Evolutionary conservation across 2,113 vertebrate genomes (phyloP).

Genomic region (Gallinago media): DNA sequence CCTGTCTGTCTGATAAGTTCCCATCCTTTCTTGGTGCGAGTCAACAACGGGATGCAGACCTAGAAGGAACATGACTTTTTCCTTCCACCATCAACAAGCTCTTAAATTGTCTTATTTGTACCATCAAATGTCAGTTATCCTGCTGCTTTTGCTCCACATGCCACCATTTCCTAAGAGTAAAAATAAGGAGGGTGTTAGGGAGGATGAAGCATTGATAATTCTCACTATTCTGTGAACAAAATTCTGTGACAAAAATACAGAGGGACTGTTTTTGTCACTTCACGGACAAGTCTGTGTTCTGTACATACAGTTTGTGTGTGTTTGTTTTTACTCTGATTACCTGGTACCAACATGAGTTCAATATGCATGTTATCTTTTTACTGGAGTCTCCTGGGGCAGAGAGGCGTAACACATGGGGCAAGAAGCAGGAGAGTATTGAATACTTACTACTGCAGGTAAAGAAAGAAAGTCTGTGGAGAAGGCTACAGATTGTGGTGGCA

Average conservation of each 20-base stretch:
- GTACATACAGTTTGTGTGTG: rapidly evolving
- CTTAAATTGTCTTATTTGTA: neutral
- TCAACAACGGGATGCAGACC: neutral
- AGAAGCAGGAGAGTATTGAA: neutral
- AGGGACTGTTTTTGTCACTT: neutral
- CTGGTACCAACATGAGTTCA: neutral
- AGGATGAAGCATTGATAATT: neutral
- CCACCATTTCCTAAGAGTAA: neutral
- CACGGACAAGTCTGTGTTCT: neutral
- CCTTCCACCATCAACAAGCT: neutral
- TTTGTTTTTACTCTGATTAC: neutral
- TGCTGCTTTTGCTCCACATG: neutral
- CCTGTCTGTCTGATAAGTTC: rapidly evolving
- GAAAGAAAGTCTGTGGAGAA: neutral
- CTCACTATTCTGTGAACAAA: neutral
- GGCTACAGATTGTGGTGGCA: neutral
- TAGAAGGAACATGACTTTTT: neutral
- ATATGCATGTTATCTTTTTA: neutral
- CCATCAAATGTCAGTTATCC: neutral
- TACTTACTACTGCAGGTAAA: neutral
- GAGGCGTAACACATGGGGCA: rapidly evolving
- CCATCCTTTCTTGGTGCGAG: neutral
- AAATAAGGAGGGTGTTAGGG: neutral
- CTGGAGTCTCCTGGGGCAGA: neutral
- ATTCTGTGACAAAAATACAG: neutral